These are phyloP conservation scores for Autographa gamma DNA, from an alignment of 2,888 invertebrate species.

Conservation along the genomic window DNA sequence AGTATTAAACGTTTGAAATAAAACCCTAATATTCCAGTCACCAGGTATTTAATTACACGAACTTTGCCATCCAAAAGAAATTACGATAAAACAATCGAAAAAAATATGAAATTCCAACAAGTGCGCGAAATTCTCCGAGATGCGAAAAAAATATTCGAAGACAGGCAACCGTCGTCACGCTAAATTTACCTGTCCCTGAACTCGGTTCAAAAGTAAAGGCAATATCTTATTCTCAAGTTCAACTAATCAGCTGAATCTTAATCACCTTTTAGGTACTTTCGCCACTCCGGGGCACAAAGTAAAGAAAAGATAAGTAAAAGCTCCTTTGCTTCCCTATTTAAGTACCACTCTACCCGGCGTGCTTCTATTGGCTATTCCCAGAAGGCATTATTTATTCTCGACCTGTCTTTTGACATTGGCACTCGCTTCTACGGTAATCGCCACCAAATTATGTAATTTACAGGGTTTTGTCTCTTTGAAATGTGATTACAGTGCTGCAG, in stretches of 20 bases:
- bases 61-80: conserved; percentile 39
- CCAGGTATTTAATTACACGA: conserved; percentile 28
- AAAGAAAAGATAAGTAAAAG: conserved; percentile 68
- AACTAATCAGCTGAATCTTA: conserved; percentile 73
- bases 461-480: conserved; percentile 13
- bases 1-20: conserved; percentile 8
- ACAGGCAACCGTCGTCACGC: conserved; percentile 46
- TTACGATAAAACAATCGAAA: conserved; percentile 41
- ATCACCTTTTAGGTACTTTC: conserved; percentile 70
- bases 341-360: conserved; percentile 56
- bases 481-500: conserved; percentile 8
- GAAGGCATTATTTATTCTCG: conserved; percentile 67
- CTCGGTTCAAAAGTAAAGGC: conserved; percentile 59
- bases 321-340: conserved; percentile 58
- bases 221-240: conserved; percentile 69
- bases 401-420: conserved; percentile 59
- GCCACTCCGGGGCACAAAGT: conserved; percentile 63
- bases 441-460: conserved; percentile 44
- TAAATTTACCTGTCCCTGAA: conserved; percentile 52
- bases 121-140: conserved; percentile 18
- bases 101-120: conserved; percentile 31
- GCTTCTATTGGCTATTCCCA: conserved; percentile 61
- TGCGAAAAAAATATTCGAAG: conserved; percentile 36
- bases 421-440: conserved; percentile 44
- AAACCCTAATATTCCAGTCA: conserved; percentile 16